Base-by-base conservation (phyloP, 2,888 invertebrate genomes). In the Hofmannophila pseudospretella region DNA sequence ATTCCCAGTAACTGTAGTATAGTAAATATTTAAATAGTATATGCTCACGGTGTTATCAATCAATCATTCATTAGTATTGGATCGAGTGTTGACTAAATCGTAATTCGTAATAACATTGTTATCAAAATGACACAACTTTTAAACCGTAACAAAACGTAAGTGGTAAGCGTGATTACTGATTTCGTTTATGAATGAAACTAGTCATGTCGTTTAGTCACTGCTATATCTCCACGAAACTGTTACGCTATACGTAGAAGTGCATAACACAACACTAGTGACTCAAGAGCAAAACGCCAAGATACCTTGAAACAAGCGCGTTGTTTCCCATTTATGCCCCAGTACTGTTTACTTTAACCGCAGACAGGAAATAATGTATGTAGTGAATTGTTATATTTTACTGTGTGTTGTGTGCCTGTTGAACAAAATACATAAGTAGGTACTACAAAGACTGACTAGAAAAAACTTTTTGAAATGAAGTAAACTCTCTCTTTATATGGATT, bases 181-280 rank as follows among this genome's bases (percentile, higher is more conserved):
- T 51, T 47, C 44, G 58, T 57, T 69, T 58, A 70, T 81, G 79
- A 77, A 81, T 81, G 78, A 64, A 74, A 59, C 64, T 44, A 74
- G 56, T 74, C 73, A 67, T 65, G 39, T 45, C 29, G 57, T 65
- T 75, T 77, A 76, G 68, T 82, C 76, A 77, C 67, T 53, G 33
- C 35, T 9, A 28, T 37, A 26, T 59, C 58, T 56, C 58, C 52
- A 45, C 51, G 63, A 67, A 73, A 70, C 60, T 44, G 63, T 58
- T 60, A 48, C 48, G 37, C 34, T 47, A 38, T 68, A 67, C 67
- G 54, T 44, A 56, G 70, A 73, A 72, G 42, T 59, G 60, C 54
- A 62, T 51, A 50, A 60, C 16, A 5, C 16, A 16, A 5, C 49
- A 46, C n/a, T 4, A 45, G 47, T 74, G 75, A 75, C 56, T 73